Evolutionary conservation across 2,113 vertebrate species (phyloP).

Genomic region (Sylvietta virens): DNA sequence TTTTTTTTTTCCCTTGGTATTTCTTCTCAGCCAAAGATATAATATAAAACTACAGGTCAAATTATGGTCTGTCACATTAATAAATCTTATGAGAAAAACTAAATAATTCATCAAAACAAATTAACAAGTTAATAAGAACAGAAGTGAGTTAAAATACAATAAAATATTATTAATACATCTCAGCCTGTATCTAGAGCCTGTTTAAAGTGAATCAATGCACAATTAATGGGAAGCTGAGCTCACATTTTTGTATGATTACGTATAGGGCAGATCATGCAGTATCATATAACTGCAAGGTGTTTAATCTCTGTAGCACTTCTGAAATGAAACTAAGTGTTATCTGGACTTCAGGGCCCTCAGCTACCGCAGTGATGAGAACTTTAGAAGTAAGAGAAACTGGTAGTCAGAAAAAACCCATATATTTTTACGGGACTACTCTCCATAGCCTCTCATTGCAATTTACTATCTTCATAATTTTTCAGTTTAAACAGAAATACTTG

Average conservation of each 20-base stretch:
- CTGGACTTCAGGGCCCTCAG: constrained; percentile 5
- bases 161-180: constrained; percentile 55
- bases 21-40: background rate
- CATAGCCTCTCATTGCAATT: background rate
- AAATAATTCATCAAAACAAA: constrained; percentile 61
- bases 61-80: constrained; percentile 11
- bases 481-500: background rate
- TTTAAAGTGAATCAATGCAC: constrained; percentile 47
- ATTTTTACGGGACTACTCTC: background rate
- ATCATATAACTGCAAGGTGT: background rate
- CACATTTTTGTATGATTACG: background rate
- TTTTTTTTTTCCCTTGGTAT: background rate
- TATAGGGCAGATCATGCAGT: background rate
- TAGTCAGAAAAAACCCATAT: background rate
- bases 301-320: constrained; percentile 27
- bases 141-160: constrained; percentile 58
- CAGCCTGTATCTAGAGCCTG: background rate
- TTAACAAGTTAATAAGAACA: constrained; percentile 49
- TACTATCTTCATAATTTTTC: background rate
- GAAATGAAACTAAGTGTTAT: background rate
- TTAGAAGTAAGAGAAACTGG: background rate
- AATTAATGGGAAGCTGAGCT: constrained; percentile 21
- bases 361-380: background rate
- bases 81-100: constrained; percentile 49
- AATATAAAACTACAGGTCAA: constrained; percentile 33